Conservation (phyloP, 2,888 invertebrate genomes). For the Pyrrhosoma nymphula region DNA sequence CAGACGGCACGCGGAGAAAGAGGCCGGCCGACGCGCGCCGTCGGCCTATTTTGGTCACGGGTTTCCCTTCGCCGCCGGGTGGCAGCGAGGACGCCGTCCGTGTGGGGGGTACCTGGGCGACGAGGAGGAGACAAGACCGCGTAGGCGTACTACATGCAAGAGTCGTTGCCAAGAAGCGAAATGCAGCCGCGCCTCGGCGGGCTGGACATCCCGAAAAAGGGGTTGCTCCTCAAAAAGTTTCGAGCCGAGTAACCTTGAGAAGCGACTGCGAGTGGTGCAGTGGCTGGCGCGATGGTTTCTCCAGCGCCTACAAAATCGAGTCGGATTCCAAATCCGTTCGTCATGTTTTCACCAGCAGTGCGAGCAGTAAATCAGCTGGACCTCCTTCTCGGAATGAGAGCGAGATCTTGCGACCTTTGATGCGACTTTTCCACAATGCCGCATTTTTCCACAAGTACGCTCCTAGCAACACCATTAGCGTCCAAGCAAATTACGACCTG, state of each 20-base stretch:
- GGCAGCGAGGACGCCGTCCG: not conserved
- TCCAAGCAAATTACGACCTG: too few relatives aligned
- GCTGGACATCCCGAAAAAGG: not conserved
- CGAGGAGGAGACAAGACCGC: not conserved
- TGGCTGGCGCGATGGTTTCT: too few relatives aligned
- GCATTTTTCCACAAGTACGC: too few relatives aligned
- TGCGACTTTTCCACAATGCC: too few relatives aligned
- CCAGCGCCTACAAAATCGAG: too few relatives aligned
- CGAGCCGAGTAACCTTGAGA: not conserved
- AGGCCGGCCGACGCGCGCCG: not conserved
- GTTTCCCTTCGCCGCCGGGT: conserved; percentile 7
- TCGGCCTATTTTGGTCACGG: conserved; percentile 58
- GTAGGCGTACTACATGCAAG: not conserved
- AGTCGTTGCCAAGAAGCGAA: conserved; percentile 52
- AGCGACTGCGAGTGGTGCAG: not conserved
- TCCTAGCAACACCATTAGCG: too few relatives aligned
- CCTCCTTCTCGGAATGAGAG: too few relatives aligned
- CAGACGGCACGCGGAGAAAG: not conserved
- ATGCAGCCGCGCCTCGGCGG: not conserved
- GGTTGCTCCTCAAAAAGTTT: not conserved
- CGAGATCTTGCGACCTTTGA: too few relatives aligned
- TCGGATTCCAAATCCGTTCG: too few relatives aligned
- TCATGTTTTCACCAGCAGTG: too few relatives aligned
- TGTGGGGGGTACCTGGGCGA: not conserved
- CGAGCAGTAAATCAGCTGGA: too few relatives aligned